Percentiles rank a stretch among this genome's conserved stretches.
These are phyloP conservation scores for Subanguina moxae DNA, from an alignment of 1,140 invertebrate species.

Conservation along the genomic window DNA sequence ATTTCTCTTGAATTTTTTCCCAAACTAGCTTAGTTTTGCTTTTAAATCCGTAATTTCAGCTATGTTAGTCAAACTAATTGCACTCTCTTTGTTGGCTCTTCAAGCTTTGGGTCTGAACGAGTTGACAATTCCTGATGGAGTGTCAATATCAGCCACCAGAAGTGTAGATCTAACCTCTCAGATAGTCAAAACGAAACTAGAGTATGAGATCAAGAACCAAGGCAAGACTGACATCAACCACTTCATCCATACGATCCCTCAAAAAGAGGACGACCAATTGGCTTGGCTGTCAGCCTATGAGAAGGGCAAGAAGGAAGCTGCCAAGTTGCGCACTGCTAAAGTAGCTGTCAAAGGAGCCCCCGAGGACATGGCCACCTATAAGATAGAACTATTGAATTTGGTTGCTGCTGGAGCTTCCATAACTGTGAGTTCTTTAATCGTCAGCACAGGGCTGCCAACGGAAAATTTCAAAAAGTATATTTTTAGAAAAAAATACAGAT, in stretches of 20 bases:
- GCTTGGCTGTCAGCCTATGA: constrained; percentile 43
- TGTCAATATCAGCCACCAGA: constrained; percentile 30
- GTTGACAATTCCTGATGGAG: neutral
- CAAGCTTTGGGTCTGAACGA: neutral
- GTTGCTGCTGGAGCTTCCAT: constrained; percentile 37
- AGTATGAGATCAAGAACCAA: constrained; percentile 42
- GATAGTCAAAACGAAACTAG: constrained; percentile 40
- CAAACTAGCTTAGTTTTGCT: no score
- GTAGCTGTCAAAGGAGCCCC: constrained; percentile 30
- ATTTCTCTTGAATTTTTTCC: no score
- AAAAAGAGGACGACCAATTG: constrained; percentile 36
- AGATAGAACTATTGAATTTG: constrained; percentile 44
- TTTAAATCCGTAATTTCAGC: no score
- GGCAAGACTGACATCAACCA: constrained; percentile 38
- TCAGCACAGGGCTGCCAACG: no score
- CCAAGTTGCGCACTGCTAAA: constrained; percentile 24
- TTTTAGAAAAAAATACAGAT: no score
- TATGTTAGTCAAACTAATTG: constrained; percentile 1
- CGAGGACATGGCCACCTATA: constrained; percentile 33
- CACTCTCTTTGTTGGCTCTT: neutral
- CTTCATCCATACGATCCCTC: constrained; percentile 39
- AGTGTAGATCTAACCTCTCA: constrained; percentile 51
- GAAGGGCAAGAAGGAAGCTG: constrained; percentile 28
- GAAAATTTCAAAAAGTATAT: no score
- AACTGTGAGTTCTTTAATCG: no score